Base-by-base conservation (phyloP, 2,797 vertebrate genomes). In the Acridotheres tristis region DNA sequence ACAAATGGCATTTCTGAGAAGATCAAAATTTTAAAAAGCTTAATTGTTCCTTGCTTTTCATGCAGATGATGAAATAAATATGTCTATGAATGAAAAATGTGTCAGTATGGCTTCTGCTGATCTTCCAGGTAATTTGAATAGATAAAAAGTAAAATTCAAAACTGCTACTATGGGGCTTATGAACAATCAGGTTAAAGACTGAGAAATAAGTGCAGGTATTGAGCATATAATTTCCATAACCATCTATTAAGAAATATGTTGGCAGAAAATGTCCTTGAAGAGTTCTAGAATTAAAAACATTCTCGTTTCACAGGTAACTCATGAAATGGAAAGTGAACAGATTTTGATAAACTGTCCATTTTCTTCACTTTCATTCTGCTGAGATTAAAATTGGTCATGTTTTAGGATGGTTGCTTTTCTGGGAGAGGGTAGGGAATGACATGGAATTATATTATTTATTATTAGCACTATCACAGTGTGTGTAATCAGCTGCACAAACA, bases 391-490 rank as follows among this genome's bases (percentile, higher is more conserved):
- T 0, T n/a, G 6, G 29, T 51, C 15, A 29, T 42, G n/a, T 76
- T 86, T 91, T 75, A 93, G 43, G 40, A 80, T 36, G 58, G 55
- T 38, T 91, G n/a, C 19, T 95, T 77, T 88, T 88, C 62, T 51
- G 10, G 36, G 36, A 90, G 42, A 32, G 3, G 30, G 18, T 61
- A 48, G 55, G 23, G 55, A 88, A 84, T 32, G 54, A 66, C 30
- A 48, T 16, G 43, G 16, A 51, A 4, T 88, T 74, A 36, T n/a
- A 45, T 50, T 85, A 55, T n/a, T 92, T 89, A 69, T 57, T 86
- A 47, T 73, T 76, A 74, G 13, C 40, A 51, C 65, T 15, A 25
- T 48, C 2, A 10, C 40, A 78, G 15, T 38, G 68, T 20, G 32
- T 54, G 34, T 22, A 68, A 90, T 62, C 32, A 82, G 43, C 32